Base-by-base conservation (phyloP, 2,888 invertebrate genomes). In the Cephus spinipes region DNA sequence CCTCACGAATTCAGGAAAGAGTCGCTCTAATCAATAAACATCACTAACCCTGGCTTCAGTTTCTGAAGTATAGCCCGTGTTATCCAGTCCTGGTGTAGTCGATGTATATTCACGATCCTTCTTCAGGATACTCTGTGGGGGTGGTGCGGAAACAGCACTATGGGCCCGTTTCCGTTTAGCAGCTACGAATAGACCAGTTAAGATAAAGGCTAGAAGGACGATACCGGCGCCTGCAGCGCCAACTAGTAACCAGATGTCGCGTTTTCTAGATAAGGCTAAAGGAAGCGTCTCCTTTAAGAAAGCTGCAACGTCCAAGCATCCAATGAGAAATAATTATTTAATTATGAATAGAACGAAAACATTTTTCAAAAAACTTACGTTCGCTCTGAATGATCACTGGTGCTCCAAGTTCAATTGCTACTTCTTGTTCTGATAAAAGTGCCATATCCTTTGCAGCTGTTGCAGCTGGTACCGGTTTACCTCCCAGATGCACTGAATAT, bases 401-500 rank as follows among this genome's bases (percentile, higher is more conserved):
- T 80, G 95, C 95, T 9, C 96, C 96, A 76, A 97, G 92, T 83
- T 96, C 95, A 34, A 93, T 92, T 0, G 94, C 94, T 0, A 96
- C 96, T 91, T 97, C 97, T 68, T 94, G 94, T 77, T 96, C 95
- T 9, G 95, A 94, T 4, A 97, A 94, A n/a, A 97, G 92, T 79
- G 94, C 93, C 97, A 97, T 97, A 87, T 97, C 97, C 80, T 95
- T 94, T 2, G 97, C 96, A 0, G 97, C 97, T 3, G 96, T 96
- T 3, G 94, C 94, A 0, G 97, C 97, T 31, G 96, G 94, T 1
- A 97, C 96, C 0, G 97, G 96, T 83, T 95, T 94, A 0, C 96
- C 97, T 68, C 95, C 95, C 0, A 97, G 95, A 81, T 96, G 93
- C 12, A 97, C 97, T 68, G 96, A 95, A 90, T 97, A 97, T 32